Evolutionary conservation across 1,140 invertebrate species (phyloP), one percentile per base, ranked within the genome.

Genomic region (Neodiprion lecontei): DNA sequence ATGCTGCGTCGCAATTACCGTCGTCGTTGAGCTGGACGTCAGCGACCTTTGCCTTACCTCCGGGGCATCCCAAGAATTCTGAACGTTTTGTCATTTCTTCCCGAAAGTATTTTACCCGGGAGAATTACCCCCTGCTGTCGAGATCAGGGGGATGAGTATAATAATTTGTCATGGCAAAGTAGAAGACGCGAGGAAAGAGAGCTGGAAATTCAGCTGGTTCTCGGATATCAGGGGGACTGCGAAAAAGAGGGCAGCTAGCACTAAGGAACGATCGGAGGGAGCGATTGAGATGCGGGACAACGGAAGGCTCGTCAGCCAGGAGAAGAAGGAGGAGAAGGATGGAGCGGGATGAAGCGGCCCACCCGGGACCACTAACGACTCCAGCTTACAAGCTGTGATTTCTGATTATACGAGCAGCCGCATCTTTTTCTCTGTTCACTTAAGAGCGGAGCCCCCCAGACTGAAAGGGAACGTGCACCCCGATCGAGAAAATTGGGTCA

Each of bases 341-440:
- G 75, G 68, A 74, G 73, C 73, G 75, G 49, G 61, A 65, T 21
- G 73, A 80, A 78, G 74, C 65, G 72, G 65, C 72, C 69, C 79
- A 75, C 66, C n/a, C 50, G 80, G 72, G 79, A 79, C 71, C 61
- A 71, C 73, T 79, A 79, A 81, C 80, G 75, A 81, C 74, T 81
- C 74, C 75, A 73, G 70, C 70, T 78, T 76, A 75, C 78, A 79
- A 81, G 50, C 72, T 78, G 74, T 79, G 78, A 81, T 81, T 81
- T 81, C 76, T 79, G 75, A 81, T 81, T 78, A 81, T 69, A 49
- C 47, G 67, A 70, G 17, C 61, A 14, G 12, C 61, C 17, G 17
- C 17, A 40, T 65, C 61, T 21, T 65, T 65, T 21, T 65, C 66
- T 61, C 70, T 72, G n/a, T n/a, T 66, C 14, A 53, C 72, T 76